Evolutionary conservation across 2,888 invertebrate genomes (phyloP).

Genomic region (Machimus atricapillus): DNA sequence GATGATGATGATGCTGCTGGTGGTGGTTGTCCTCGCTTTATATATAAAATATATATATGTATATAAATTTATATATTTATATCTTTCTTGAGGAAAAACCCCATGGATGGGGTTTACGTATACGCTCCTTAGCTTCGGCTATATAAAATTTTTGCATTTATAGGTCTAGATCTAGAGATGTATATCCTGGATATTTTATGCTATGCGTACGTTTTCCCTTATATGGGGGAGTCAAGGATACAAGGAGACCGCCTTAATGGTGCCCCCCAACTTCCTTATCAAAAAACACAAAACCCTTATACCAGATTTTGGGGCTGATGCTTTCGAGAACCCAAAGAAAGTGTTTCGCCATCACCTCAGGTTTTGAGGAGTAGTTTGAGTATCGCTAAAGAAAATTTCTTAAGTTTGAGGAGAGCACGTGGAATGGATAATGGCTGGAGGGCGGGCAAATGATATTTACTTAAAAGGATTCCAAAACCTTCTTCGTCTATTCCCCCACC

Average conservation of each 20-base stretch:
- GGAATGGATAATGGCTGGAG: not conserved
- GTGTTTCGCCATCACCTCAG: not conserved
- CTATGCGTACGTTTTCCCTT: not conserved
- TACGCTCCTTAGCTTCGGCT: not conserved
- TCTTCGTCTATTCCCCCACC: not conserved
- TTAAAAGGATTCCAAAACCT: not conserved
- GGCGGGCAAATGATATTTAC: not conserved
- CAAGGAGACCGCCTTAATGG: not conserved
- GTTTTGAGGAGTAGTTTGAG: not conserved
- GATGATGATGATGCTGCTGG: not conserved
- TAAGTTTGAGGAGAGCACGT: not conserved
- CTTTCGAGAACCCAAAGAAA: not conserved
- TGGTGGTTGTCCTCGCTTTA: not conserved
- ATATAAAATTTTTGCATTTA: not conserved
- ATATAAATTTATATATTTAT: not conserved
- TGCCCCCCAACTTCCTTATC: not conserved
- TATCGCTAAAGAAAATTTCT: conserved; percentile 8
- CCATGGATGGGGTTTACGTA: not conserved
- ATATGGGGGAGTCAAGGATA: not conserved
- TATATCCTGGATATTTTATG: not conserved
- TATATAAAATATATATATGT: not conserved
- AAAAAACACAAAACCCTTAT: no score
- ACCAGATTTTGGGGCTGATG: no score
- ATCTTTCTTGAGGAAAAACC: not conserved
- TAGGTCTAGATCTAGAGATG: not conserved